A percentile compares a stretch with the other conserved stretches of the same genome.
These are phyloP conservation scores for Drosophila atroscutellata DNA, from an alignment of 2,888 invertebrate genomes.

Conservation along the genomic window DNA sequence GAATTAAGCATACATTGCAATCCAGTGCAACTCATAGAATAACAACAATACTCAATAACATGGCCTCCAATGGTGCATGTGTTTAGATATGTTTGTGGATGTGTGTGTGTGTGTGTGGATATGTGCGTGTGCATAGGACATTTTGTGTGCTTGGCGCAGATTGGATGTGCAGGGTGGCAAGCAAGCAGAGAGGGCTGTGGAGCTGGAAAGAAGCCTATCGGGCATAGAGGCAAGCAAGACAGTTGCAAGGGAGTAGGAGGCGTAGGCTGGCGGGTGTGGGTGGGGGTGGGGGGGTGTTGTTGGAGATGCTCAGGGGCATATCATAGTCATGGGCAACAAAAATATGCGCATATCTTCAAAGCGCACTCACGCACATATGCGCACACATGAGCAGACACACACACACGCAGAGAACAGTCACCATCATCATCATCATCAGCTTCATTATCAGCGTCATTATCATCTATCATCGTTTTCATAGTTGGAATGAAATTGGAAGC, in stretches of 20 bases:
- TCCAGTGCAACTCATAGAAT: not conserved
- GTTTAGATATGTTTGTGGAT: not conserved
- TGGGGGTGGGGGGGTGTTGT: too few species aligned
- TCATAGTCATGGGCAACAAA: conserved; percentile 36
- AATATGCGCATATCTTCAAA: conserved; percentile 47
- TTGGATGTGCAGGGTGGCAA: conserved; percentile 23
- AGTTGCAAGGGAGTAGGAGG: not conserved
- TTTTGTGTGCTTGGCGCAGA: conserved; percentile 48
- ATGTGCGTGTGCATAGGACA: conserved; percentile 35
- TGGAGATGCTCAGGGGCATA: conserved; percentile 3
- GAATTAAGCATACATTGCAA: conserved; percentile 1
- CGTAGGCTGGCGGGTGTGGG: accelerated
- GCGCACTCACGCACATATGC: conserved; percentile 27
- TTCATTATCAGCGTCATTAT: conserved; percentile 10
- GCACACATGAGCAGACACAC: conserved; percentile 11
- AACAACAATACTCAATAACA: conserved; percentile 3
- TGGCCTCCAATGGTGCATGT: conserved; percentile 1
- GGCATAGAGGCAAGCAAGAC: not conserved
- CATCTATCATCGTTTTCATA: conserved; percentile 21
- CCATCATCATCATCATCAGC: conserved; percentile 3
- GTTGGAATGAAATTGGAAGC: conserved; percentile 26
- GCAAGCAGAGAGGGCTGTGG: not conserved
- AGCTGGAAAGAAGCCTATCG: not conserved
- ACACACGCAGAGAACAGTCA: conserved; percentile 7
- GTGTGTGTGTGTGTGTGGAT: conserved; percentile 9